Evolutionary conservation across 30 jellyfish, hydroid and myxozoan species (phyloP).

Genomic region (Catostylus mosaicus): DNA sequence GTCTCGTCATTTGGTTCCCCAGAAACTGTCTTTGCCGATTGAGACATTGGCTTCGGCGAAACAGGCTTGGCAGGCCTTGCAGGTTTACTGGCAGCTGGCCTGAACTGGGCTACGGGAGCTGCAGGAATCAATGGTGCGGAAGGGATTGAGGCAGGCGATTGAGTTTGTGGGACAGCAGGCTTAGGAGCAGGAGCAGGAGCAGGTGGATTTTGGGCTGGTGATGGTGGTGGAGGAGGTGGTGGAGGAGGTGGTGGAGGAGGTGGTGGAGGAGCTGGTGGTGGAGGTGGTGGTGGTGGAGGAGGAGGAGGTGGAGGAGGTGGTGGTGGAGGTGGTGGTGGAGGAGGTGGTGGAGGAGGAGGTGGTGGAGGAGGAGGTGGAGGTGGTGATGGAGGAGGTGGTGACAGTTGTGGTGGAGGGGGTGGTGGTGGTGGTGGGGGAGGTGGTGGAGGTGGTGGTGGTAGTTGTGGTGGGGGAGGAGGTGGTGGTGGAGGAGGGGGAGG

Average conservation of each 20-base stretch:
- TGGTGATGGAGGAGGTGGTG: constrained; percentile 58
- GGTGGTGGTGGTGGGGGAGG: constrained; percentile 67
- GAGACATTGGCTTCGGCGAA: constrained; percentile 24
- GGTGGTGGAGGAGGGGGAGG: constrained; percentile 65
- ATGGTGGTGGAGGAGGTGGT: constrained; percentile 81
- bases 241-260: constrained; percentile 76
- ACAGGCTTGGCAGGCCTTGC: constrained; percentile 30
- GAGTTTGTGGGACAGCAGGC: constrained; percentile 41
- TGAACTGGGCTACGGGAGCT: constrained; percentile 36
- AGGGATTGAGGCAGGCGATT: constrained; percentile 13
- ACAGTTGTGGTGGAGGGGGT: constrained; percentile 54
- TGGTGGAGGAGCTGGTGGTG: constrained; percentile 61
- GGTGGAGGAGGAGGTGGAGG: constrained; percentile 62
- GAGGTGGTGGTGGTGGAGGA: constrained; percentile 69
- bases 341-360: constrained; percentile 53
- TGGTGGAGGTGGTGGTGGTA: constrained; percentile 47
- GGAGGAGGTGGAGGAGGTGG: constrained; percentile 61
- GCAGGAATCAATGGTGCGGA: constrained; percentile 24
- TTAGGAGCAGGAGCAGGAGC: constrained; percentile 44
- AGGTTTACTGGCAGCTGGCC: constrained; percentile 19
- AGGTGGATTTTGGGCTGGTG: constrained; percentile 55
- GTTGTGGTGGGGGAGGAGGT: constrained; percentile 54
- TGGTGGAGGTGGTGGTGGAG: constrained; percentile 57
- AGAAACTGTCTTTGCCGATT: constrained; percentile 38
- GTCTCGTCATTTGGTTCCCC: constrained; percentile 60